These are phyloP conservation scores for Zaprionus ornatus DNA, from an alignment of 1,140 invertebrate species.

Conservation along the genomic window DNA sequence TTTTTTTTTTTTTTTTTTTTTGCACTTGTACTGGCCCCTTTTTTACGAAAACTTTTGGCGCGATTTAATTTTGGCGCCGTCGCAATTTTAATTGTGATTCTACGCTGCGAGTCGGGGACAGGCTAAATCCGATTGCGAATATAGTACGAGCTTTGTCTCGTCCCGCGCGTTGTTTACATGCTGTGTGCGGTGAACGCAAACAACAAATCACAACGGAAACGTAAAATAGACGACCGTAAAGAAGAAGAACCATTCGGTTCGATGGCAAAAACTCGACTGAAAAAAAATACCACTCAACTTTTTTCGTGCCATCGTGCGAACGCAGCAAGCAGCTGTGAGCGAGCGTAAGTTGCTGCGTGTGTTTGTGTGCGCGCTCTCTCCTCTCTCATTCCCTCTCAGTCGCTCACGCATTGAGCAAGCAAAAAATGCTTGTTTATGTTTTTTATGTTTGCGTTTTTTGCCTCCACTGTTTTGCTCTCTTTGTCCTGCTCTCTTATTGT, in stretches of 20 bases:
- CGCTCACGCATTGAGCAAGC: conserved; percentile 30
- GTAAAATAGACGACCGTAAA: conserved; percentile 40
- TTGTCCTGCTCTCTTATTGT: conserved; percentile 18
- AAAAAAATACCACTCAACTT: conserved; percentile 68
- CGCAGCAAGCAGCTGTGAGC: conserved; percentile 51
- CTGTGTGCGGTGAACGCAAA: conserved; percentile 29
- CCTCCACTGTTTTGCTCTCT: conserved; percentile 33
- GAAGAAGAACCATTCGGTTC: conserved; percentile 50
- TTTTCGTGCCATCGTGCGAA: conserved; percentile 49
- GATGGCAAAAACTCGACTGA: conserved; percentile 64
- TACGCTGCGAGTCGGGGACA: not conserved
- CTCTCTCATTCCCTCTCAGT: conserved; percentile 27
- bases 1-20: conserved; percentile 52
- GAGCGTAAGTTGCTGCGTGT: conserved; percentile 36
- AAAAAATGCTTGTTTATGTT: conserved; percentile 79
- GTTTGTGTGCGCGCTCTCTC: conserved; percentile 20
- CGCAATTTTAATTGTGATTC: conserved; percentile 50
- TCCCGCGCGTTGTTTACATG: conserved; percentile 46
- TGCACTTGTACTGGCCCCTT: conserved; percentile 65
- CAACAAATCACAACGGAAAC: conserved; percentile 46
- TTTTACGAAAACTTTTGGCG: conserved; percentile 55
- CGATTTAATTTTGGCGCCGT: conserved; percentile 44
- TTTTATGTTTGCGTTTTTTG: conserved; percentile 71
- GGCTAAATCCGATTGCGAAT: conserved; percentile 15
- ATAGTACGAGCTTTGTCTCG: conserved; percentile 23